Evolutionary conservation across 2,888 invertebrate genomes (phyloP), one percentile per base, ranked within the genome.

Genomic region (Meghimatium bilineatum): DNA sequence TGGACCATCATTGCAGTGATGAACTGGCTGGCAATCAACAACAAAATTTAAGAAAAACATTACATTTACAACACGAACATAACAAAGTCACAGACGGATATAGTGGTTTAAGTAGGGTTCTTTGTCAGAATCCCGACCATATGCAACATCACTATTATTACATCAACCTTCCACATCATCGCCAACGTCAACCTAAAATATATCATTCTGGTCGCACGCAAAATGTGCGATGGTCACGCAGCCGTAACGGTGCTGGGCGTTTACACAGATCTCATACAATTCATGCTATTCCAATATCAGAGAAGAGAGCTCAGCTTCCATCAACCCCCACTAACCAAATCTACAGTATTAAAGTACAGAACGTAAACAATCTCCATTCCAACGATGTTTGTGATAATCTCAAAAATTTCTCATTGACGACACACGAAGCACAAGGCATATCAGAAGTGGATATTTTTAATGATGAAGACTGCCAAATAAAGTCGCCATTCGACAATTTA

Each of bases 91-190:
- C 36, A 34, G 34, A 20, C 34, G 69, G 69, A 38, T 36, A 36
- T n/a, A 20, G 38, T 72, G 75, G 67, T 34, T 29, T 32, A 38
- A 52, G 49, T 32, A 67, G 44, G 34, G 66, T 78, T 17, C 60
- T 85, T 63, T 81, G 78, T 36, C 85, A 72, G 49, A 69, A 80
- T 38, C 60, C 71, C n/a, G 69, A 63, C 84, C 76, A 76, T 76
- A 52, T 17, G n/a, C 80, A 82, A 52, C 32, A 80, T 63, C 36
- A 81, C 5, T 32, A 63, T n/a, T 66, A 76, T 44, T 76, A 82
- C 52, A 44, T 63, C 29, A 74, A 78, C 49, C 34, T 67, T 3
- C 77, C 63, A 6, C 63, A 63, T 38, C 60, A 77, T 26, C n/a
- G 63, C 38, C 44, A 63, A 60, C 67, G 49, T 38, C 78, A 66